These are phyloP conservation scores for Nicator chloris DNA, from an alignment of 2,113 vertebrate species.

Conservation along the genomic window DNA sequence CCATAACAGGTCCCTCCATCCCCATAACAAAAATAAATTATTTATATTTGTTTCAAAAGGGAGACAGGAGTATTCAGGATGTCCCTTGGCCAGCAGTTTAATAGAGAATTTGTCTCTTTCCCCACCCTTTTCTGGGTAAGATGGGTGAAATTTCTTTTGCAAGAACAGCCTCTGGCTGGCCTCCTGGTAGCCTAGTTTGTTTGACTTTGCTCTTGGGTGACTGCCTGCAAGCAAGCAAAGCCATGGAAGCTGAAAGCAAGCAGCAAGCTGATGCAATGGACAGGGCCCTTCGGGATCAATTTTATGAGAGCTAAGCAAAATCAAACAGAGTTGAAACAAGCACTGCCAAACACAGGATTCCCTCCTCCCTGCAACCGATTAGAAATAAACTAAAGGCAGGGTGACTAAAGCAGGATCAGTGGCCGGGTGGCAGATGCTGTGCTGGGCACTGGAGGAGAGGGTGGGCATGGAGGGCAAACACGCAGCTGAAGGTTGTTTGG, in stretches of 20 bases:
- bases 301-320: constrained; percentile 29
- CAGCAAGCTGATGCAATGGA: constrained; percentile 42
- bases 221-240: constrained; percentile 37
- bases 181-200: constrained; percentile 50
- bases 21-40: background rate
- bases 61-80: background rate
- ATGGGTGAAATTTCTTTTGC: constrained; percentile 55
- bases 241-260: constrained; percentile 48
- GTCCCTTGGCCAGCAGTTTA: constrained; percentile 22
- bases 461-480: background rate
- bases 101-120: constrained; percentile 27
- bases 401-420: background rate
- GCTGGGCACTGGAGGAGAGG: background rate
- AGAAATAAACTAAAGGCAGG: background rate
- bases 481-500: background rate
- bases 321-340: constrained; percentile 15
- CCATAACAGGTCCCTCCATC: background rate
- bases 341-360: constrained; percentile 23
- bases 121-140: constrained; percentile 62
- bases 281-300: background rate
- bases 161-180: constrained; percentile 61
- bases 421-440: background rate
- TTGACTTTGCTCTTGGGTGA: constrained; percentile 56
- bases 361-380: background rate
- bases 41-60: constrained; percentile 17